Base-by-base conservation (phyloP, 1,140 invertebrate species). In the Ostrea edulis region DNA sequence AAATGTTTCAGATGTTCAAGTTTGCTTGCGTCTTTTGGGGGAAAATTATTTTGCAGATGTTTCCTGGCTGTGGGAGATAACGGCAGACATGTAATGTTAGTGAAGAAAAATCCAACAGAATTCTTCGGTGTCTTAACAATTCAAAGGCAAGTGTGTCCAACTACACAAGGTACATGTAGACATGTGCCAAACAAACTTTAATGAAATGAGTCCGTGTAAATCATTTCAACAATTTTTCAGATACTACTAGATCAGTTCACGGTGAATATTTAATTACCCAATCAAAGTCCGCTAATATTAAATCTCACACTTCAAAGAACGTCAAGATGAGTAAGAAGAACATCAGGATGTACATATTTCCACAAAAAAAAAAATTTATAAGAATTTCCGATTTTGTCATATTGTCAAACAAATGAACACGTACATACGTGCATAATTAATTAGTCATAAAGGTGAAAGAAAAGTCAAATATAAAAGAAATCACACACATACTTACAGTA, bases 401-500 rank as follows among this genome's bases (percentile, higher is more conserved):
- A 22, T 29, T 77, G 68, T 77, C 68, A 77, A 77, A 77, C 9
- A 35, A 25, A 29, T 35, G 12, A 77, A 77, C 25, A 77, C 25
- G 29, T 77, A 14, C 68, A 77, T 77, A 14, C 68, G 12, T 77
- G 25, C 22, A 35, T 77, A 77, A 77, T 77, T 77, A 77, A 62
- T 62, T 35, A 77, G 11, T 44, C 25, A 22, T n/a, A 77, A 77
- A 77, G 58, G 58, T 62, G 58, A 62, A 77, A 29, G 11, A 35
- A 29, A 77, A 77, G 25, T 77, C 68, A 77, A 44, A 29, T 77
- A 62, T 62, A 77, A 77, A 29, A 77, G 68, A 77, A 77, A 77
- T 77, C 68, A 77, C 68, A 77, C 68, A 77, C 68, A 77, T 77
- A 77, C 68, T 77, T 77, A 77, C 68, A 77, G 68, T 77, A 77